Base-by-base conservation (phyloP, 2,888 invertebrate species). In the Chironomus tentans region DNA sequence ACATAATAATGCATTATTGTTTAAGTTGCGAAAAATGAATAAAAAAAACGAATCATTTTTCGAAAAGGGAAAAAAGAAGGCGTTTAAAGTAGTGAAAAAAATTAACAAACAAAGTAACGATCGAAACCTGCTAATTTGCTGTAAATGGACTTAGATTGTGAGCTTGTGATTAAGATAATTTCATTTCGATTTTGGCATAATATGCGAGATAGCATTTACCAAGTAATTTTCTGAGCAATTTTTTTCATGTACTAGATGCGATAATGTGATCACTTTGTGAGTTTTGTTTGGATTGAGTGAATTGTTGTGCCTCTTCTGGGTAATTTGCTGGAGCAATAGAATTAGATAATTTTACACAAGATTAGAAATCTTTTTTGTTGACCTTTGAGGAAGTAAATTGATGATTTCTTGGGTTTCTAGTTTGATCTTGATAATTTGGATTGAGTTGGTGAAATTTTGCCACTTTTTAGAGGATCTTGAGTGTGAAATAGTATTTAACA, bases 121-220 rank as follows among this genome's bases (percentile, higher is more conserved):
- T 62, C 38, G 68, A 74, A 65, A 74, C 74, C 74, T 74, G 74
- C 65, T 74, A 74, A 74, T 74, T 74, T 74, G 74, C 74, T 74
- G 68, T 62, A 74, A 74, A 74, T 74, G 18, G 74, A 15, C 61
- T 74, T 65, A 74, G 74, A 74, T 74, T 74, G 65, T 68, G 74
- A 15, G 65, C 65, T 74, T 74, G 48, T 47, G 74, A 74, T 74
- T 61, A 74, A 68, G 65, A 74, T 74, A 74, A 74, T 74, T 74
- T 65, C 48, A 28, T 73, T 73, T 50, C 22, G 65, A 47, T 46
- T 74, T 71, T 71, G 50, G 71, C 71, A 50, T 56, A 71, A 71
- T 71, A 46, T 56, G 56, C 56, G 15, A 56, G 56, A 56, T 65
- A 65, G 38, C 38, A 38, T 38, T 38, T 38, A 38, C 38, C 38